phyloP scores from a whole-genome alignment of 2,113 vertebrate genomes.

The rabbit (Oryctolagus cuniculus) region mOryCun1.1 NC_091434.1:109397001-109397500 shows the following conservation, averaged over 20 bases:
- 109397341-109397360: background rate
- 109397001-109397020: background rate
- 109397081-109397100: background rate
- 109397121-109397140: background rate
- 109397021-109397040: background rate
- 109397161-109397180: background rate
- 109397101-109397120: background rate
- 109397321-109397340: background rate
- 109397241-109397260: background rate
- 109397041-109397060: background rate
- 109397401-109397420: background rate
- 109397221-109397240: background rate
- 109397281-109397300: background rate
- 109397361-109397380: background rate
- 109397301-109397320: background rate
- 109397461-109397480: background rate
- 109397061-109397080: background rate
- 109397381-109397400: background rate
- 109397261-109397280: background rate
- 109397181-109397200: background rate
- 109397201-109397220: background rate
- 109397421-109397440: background rate
- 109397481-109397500: background rate
- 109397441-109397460: background rate
- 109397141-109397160: background rate